Evolutionary conservation across 2,888 invertebrate genomes (phyloP).

Genomic region (Exocentrus adspersus): DNA sequence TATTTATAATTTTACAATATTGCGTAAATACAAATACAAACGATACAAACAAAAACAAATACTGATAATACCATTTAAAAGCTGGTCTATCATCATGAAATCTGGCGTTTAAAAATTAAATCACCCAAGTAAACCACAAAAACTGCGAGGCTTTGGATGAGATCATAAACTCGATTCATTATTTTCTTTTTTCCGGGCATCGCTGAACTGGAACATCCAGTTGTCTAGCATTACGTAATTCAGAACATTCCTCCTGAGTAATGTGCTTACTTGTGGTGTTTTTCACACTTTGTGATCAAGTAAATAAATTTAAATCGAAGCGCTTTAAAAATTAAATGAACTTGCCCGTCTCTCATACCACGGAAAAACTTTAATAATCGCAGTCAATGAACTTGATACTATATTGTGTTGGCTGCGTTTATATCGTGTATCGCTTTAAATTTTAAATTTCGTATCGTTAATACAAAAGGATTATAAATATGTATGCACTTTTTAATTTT

Average conservation of each 20-base stretch:
- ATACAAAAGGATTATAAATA: conserved; percentile 12
- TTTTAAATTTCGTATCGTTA: conserved; percentile 20
- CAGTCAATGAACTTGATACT: conserved; percentile 25
- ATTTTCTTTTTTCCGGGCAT: conserved; percentile 19
- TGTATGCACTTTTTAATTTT: neutral
- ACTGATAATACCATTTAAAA: no score
- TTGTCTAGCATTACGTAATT: conserved; percentile 13
- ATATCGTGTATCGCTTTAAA: conserved; percentile 11
- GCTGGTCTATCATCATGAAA: no score
- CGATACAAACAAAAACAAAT: conserved; percentile 43
- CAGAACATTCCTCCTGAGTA: conserved; percentile 5
- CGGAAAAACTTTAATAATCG: conserved; percentile 21
- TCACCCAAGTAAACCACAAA: conserved; percentile 25
- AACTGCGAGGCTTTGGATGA: neutral
- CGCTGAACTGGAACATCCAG: conserved; percentile 23
- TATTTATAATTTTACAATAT: no score
- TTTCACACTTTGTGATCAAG: conserved; percentile 23
- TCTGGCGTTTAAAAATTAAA: conserved; percentile 33
- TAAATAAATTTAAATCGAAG: conserved; percentile 20
- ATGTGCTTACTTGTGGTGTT: conserved; percentile 14
- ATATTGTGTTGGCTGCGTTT: conserved; percentile 9
- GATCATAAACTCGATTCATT: conserved; percentile 1
- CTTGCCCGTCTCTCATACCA: conserved; percentile 9
- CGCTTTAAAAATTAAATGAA: conserved; percentile 25
- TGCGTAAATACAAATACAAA: no score